Evolutionary conservation across 2,113 vertebrate genomes (phyloP).

Genomic region (Panurus biarmicus): DNA sequence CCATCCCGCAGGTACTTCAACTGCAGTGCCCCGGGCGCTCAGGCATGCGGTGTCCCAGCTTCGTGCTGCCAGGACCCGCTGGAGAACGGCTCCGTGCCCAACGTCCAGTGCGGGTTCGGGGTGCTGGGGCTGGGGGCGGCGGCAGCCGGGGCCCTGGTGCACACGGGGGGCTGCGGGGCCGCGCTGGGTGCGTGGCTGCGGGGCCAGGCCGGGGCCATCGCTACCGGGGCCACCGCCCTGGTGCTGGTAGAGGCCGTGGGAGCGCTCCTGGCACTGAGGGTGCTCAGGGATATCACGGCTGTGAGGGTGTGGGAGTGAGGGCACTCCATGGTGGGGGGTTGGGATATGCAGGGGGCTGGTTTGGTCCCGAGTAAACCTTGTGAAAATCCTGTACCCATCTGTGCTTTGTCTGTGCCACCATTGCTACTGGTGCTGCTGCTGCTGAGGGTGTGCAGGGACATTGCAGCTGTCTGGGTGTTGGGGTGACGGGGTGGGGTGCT

Average conservation of each 20-base stretch:
- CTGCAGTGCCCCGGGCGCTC: conserved; percentile 80
- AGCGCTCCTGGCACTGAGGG: conserved; percentile 63
- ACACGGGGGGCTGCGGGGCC: conserved; percentile 76
- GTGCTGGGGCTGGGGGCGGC: conserved; percentile 70
- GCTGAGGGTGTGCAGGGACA: conserved; percentile 54
- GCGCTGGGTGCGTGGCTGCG: conserved; percentile 74
- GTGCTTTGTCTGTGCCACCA: too few relatives aligned
- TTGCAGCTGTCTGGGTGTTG: background rate
- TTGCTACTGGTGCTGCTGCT: background rate
- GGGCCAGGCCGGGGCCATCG: conserved; percentile 45
- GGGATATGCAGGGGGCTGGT: fast-evolving
- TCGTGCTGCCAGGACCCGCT: conserved; percentile 84
- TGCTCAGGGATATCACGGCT: conserved; percentile 63
- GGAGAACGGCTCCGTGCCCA: conserved; percentile 75
- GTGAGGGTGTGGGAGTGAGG: fast-evolving
- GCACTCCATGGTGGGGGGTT: fast-evolving
- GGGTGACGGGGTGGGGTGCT: background rate
- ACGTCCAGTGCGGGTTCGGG: conserved; percentile 79
- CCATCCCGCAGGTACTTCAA: conserved; percentile 81
- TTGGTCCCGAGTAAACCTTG: background rate
- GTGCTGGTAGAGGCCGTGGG: conserved; percentile 70
- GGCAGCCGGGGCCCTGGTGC: conserved; percentile 63
- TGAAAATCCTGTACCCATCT: fast-evolving
- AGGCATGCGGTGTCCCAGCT: conserved; percentile 84
- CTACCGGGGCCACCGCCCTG: background rate